These are phyloP conservation scores for Clitarchus hookeri DNA, from an alignment of 2,888 invertebrate genomes.

Conservation along the genomic window DNA sequence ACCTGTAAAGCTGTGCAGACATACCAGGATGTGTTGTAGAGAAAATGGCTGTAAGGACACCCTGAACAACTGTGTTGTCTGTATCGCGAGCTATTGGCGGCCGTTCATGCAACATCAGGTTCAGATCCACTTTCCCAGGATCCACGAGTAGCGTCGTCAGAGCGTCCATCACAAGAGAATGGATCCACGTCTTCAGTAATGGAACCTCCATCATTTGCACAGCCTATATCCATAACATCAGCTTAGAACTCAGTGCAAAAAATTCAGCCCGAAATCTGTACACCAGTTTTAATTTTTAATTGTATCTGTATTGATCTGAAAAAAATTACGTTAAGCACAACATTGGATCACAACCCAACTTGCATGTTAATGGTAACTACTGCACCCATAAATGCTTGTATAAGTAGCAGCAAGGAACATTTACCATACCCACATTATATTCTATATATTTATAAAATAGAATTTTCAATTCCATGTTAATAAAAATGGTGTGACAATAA, in stretches of 20 bases:
- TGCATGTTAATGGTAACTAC: too few species aligned
- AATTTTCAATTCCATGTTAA: too few species aligned
- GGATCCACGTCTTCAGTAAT: conserved; percentile 59
- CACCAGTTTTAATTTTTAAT: too few species aligned
- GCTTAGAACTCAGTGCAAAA: not conserved
- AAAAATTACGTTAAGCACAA: too few species aligned
- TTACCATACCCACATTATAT: too few species aligned
- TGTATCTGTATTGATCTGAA: too few species aligned
- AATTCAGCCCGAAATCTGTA: too few species aligned
- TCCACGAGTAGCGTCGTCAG: conserved; percentile 56
- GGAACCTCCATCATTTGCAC: conserved; percentile 62
- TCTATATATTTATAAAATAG: too few species aligned
- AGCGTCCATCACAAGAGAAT: conserved; percentile 59
- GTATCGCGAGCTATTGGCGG: conserved; percentile 50
- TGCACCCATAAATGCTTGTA: too few species aligned
- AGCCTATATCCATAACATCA: conserved; percentile 44
- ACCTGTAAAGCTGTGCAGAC: not conserved
- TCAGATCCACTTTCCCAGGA: conserved; percentile 53
- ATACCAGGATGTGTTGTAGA: conserved; percentile 47
- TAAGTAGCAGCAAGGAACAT: too few species aligned
- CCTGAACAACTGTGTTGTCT: conserved; percentile 52
- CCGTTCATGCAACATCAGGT: conserved; percentile 50
- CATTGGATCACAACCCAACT: too few species aligned
- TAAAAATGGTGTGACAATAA: too few species aligned
- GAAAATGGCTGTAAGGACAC: conserved; percentile 57